Evolutionary conservation across 1,140 invertebrate species (phyloP), one percentile per base, ranked within the genome.

Genomic region (Zaprionus vittiger): DNA sequence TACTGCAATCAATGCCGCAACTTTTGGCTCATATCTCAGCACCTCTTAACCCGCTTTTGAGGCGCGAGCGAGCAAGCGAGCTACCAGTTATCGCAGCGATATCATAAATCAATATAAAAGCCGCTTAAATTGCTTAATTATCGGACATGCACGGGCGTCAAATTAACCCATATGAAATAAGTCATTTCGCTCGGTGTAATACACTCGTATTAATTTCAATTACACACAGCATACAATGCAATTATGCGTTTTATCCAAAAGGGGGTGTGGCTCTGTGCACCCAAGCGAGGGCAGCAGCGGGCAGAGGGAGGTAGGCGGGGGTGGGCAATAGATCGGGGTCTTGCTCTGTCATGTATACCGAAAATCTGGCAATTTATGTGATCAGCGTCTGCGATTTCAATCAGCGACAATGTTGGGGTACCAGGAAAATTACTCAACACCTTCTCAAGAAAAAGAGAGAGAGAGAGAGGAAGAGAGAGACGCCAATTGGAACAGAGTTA

Each of bases 81-180:
- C 63, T 41, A 67, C 55, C 64, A 73, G 69, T 60, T 65, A 75
- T 78, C 76, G 66, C 49, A 28, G 47, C 66, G 49, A 59, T 87
- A 80, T 79, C 81, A 84, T 90, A 90, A 90, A 90, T 90, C 85
- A 90, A 82, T 77, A 78, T 73, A 73, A 81, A 91, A 91, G 83
- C 87, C 87, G 87, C 87, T 91, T 91, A 91, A 91, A 91, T 91
- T 91, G 87, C 87, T 91, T 91, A 91, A 91, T 91, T 91, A 90
- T 79, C 75, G 72, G 55, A 72, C 69, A 81, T 74, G 76, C 84
- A 74, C 82, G 84, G 78, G 81, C 84, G 77, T 83, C 82, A 71
- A 83, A 77, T 80, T 80, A 79, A 69, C 79, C 74, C 66, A 81
- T 80, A 86, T 83, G 76, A 86, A 69, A 86, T 86, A 86, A 85